Base-by-base conservation (phyloP, 1,140 invertebrate genomes). In the Apis mellifera region DNA sequence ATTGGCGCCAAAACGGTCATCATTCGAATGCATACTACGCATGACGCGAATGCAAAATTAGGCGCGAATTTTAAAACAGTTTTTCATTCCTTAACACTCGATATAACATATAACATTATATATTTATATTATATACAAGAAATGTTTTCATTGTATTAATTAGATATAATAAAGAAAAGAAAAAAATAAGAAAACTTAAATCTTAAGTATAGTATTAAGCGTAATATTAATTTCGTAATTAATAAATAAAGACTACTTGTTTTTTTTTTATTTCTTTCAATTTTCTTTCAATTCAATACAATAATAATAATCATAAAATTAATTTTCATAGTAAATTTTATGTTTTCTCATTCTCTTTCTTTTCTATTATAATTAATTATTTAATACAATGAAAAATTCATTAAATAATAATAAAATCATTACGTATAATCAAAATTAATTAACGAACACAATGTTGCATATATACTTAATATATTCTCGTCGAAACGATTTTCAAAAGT, bases 1-100 rank as follows among this genome's bases (percentile, higher is more conserved):
- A 60, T 70, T 81, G 54, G 72, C 72, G 78, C 62, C 32, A 75
- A 59, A 75, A 19, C 42, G 75, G 54, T 54, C 78, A 2, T 42
- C n/a, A 23, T 68, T 74, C 23, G n/a, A 76, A 68, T n/a, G 17
- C 23, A 32, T 12, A 11, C 50, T 52, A n/a, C 9, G n/a, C 42
- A 55, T 64, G 23, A 12, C 42, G 48, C 62, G 17, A 23, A 48
- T 66, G 11, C 59, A 64, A 60, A 50, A 59, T 42, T 68, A 52
- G n/a, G n/a, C 26, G 62, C 13, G 17, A 81, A 55, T 8, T 75
- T 68, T 52, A 19, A 68, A 68, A 42, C 7, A 23, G 5, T 57
- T 48, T 12, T 0, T 7, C 23, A 48, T 26, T 26, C 11, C 21
- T 9, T n/a, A 9, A 62, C 17, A 50, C 9, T 13, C 13, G 12